A percentile compares a stretch with the other conserved stretches of the same genome.
phyloP scores from a whole-genome alignment of 64 coral and sea anemone genomes.

The Acropora tenuis region DNA sequence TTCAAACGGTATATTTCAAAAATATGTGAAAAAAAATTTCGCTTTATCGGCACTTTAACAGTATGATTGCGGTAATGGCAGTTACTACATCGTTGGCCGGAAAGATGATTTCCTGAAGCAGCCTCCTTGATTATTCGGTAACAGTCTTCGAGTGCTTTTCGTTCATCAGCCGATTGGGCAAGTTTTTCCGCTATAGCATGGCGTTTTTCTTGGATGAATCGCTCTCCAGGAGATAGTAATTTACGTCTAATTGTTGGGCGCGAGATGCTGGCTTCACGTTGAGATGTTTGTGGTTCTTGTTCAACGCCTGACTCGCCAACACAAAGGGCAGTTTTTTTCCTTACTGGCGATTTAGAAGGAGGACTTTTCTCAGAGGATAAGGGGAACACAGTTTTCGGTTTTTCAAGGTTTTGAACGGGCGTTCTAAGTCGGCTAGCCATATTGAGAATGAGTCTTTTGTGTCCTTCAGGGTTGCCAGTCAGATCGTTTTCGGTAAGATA shows the following conservation, averaged over 20 bases:
- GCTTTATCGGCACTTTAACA: conserved; percentile 30
- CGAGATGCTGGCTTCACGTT: conserved; percentile 5
- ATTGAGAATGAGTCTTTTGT: conserved; percentile 30
- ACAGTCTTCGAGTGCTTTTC: conserved; percentile 5
- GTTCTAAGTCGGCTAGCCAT: conserved; percentile 37
- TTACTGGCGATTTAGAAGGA: conserved; percentile 41
- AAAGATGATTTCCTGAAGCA: background rate
- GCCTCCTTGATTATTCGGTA: conserved; percentile 28
- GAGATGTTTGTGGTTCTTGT: background rate
- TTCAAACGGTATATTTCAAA: no score
- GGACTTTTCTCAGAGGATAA: conserved; percentile 9
- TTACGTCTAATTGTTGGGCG: conserved; percentile 35
- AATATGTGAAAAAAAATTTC: no score
- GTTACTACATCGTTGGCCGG: conserved; percentile 41
- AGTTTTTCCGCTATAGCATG: conserved; percentile 30
- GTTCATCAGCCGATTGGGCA: conserved; percentile 7
- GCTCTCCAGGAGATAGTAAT: conserved; percentile 45
- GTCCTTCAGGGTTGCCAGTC: conserved; percentile 31
- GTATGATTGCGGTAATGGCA: conserved; percentile 53
- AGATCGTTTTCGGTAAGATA: conserved; percentile 35
- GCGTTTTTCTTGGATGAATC: conserved; percentile 47
- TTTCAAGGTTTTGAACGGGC: conserved; percentile 17
- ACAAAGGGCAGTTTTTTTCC: background rate
- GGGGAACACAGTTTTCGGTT: conserved; percentile 16
- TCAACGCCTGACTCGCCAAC: background rate